Evolutionary conservation across 53 echinoderm and acorn worm species (phyloP).

Genomic region (Patiria pectinifera): DNA sequence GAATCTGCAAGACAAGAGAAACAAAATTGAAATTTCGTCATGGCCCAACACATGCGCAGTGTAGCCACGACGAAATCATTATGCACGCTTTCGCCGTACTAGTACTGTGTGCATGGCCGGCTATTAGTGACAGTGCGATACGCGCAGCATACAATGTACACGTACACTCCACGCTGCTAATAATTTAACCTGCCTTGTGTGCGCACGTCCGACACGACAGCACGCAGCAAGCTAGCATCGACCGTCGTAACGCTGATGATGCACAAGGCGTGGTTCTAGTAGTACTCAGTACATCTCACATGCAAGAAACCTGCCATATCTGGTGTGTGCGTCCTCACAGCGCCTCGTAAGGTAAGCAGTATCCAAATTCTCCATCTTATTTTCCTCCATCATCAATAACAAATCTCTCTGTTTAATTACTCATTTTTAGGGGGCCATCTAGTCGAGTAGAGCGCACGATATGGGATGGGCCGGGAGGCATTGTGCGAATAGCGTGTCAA

Average conservation of each 20-base stretch:
- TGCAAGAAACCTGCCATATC: constrained; percentile 8
- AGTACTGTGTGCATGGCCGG: neutral
- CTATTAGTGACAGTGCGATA: neutral
- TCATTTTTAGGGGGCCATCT: neutral
- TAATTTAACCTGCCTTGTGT: neutral
- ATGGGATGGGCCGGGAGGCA: neutral
- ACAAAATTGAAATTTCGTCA: neutral
- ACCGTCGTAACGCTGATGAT: neutral
- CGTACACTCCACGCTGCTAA: neutral
- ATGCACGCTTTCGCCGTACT: neutral
- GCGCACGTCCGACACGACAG: neutral
- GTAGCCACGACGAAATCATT: neutral
- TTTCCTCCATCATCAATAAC: neutral
- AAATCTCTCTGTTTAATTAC: neutral
- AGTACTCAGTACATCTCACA: constrained; percentile 23
- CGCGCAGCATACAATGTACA: neutral
- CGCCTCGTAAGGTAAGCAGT: constrained; percentile 26
- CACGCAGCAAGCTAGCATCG: neutral
- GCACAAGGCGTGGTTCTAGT: constrained; percentile 46
- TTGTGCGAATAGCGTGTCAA: neutral
- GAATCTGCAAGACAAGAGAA: neutral
- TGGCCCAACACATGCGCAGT: constrained; percentile 8
- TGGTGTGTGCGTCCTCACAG: neutral
- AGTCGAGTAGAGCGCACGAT: neutral
- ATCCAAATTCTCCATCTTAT: neutral